These are phyloP conservation scores for Phoeniculus purpureus DNA, from an alignment of 2,797 vertebrate genomes.

Conservation along the genomic window DNA sequence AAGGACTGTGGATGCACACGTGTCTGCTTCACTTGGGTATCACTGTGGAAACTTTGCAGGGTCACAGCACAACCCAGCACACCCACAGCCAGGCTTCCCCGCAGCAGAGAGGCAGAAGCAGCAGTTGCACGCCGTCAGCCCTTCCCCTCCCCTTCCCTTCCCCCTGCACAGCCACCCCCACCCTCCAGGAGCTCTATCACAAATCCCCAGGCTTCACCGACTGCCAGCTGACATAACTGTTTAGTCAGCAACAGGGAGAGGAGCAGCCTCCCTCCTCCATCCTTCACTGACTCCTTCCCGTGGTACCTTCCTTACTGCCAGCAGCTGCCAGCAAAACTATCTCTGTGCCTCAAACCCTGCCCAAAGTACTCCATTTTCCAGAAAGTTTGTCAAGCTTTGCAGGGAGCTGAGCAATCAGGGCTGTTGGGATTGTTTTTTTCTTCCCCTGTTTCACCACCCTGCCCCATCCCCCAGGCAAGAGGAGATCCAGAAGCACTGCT, in stretches of 20 bases:
- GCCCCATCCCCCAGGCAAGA: conserved; percentile 38
- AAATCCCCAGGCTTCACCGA: conserved; percentile 78
- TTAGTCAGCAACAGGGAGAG: conserved; percentile 81
- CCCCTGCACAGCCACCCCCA: conserved; percentile 58
- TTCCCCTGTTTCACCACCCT: neutral
- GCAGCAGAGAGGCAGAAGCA: neutral
- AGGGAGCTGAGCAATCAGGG: neutral
- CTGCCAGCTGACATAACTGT: conserved; percentile 86
- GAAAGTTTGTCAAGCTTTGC: neutral
- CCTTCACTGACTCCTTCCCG: conserved; percentile 17
- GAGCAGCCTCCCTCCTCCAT: conserved; percentile 49
- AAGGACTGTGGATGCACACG: accelerated
- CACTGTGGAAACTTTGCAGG: accelerated
- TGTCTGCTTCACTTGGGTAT: neutral
- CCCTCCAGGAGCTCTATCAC: conserved; percentile 78
- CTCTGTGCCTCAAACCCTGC: neutral
- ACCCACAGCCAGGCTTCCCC: neutral
- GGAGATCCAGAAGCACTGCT: conserved; percentile 46
- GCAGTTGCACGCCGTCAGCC: conserved; percentile 2
- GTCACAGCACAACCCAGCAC: neutral
- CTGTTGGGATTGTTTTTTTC: too few species aligned
- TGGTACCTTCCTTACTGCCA: neutral
- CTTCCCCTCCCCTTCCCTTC: conserved; percentile 47
- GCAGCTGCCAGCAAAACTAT: neutral
- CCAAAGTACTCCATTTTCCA: neutral